These are phyloP conservation scores for Tricholauxania praeusta DNA, from an alignment of 2,888 invertebrate genomes.

Conservation along the genomic window DNA sequence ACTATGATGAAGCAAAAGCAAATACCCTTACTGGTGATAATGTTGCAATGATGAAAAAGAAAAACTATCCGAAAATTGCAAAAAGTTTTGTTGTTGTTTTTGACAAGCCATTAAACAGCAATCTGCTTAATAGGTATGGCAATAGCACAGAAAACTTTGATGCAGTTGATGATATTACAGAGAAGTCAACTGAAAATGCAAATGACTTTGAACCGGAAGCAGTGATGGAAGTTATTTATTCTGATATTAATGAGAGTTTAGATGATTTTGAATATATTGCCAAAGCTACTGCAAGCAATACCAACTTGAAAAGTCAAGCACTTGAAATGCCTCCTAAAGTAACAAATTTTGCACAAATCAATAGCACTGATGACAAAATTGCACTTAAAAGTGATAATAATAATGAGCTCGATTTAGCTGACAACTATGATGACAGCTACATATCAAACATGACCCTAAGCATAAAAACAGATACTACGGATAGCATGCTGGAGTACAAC, in stretches of 20 bases:
- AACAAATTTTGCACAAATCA: conserved; percentile 7
- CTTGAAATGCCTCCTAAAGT: neutral
- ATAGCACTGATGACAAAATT: conserved; percentile 14
- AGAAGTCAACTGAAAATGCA: conserved; percentile 51
- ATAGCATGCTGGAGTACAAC: conserved; percentile 24
- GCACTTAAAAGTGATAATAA: conserved; percentile 51
- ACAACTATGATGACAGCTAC: conserved; percentile 56
- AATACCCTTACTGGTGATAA: neutral
- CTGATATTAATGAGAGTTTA: neutral
- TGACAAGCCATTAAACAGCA: conserved; percentile 65
- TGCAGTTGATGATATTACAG: conserved; percentile 54
- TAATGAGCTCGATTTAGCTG: conserved; percentile 62
- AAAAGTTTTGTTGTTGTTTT: conserved; percentile 42
- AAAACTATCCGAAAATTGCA: conserved; percentile 5
- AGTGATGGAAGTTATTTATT: conserved; percentile 1
- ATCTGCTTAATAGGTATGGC: conserved; percentile 50
- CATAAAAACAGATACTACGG: conserved; percentile 21
- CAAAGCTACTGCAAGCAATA: too few species aligned
- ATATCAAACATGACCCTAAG: conserved; percentile 41
- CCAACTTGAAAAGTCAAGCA: too few species aligned
- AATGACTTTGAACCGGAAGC: neutral
- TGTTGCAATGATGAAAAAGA: neutral
- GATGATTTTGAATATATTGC: neutral
- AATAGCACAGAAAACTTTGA: conserved; percentile 35
- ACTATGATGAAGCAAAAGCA: neutral